Evolutionary conservation across 2,797 vertebrate species (phyloP), one percentile per base, ranked within the genome.

Genomic region (Enteromius afrohamiltoni): DNA sequence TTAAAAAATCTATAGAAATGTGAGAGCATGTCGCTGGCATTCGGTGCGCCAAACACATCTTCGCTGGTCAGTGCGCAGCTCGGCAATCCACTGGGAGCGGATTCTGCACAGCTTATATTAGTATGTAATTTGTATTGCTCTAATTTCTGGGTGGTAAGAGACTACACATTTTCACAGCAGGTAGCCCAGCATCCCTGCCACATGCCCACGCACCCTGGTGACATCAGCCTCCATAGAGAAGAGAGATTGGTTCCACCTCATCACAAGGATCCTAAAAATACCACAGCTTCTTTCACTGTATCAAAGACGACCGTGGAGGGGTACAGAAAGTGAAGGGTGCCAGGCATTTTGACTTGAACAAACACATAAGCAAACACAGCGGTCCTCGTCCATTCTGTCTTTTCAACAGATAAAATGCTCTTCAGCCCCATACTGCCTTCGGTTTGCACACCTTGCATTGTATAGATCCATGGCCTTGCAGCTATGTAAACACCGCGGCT

Each of bases 211-310:
- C 78, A 79, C 77, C 78, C 84, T 58, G 49, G 70, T 85, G 86
- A 87, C 86, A 85, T 83, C 76, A 83, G 77, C 79, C 45, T 82
- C 81, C 58, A 51, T 79, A 80, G 78, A 88, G 81, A 93, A 92
- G 92, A 88, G 90, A 89, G 88, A 94, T 93, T 92, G 93, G 93
- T 94, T 94, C 93, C 92, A 93, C 91, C 92, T 94, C 93, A 93
- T 94, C 93, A 93, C 89, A 90, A 89, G 85, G 90, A 89, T 88
- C 92, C 93, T 89, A 93, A 94, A 83, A 83, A 83, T 83, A 83
- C 53, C 86, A 76, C 88, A 85, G 84, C 90, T 92, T 91, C 92
- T 77, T 70, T 83, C 75, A 60, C 75, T 77, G 82, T 78, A 70
- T 83, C 82, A 83, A 79, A 81, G 77, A 85, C 78, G 45, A 45